Percentiles rank a stretch among this genome's conserved stretches.
Conservation (phyloP, 1,140 invertebrate species). For the Macrobrachium nipponense region DNA sequence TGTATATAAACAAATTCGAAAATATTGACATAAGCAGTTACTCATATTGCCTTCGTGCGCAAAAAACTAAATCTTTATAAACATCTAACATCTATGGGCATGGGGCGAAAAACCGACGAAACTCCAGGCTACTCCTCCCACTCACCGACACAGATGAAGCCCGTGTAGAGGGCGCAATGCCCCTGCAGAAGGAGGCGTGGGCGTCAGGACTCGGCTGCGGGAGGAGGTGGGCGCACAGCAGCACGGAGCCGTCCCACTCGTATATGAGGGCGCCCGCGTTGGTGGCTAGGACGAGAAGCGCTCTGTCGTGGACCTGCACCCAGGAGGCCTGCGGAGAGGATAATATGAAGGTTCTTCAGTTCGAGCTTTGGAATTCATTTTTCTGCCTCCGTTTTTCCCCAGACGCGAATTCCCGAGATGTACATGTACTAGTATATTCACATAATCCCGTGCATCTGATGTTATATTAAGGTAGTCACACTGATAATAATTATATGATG, state of each 20-base stretch:
- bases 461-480: too few relatives aligned
- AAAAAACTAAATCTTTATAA: too few relatives aligned
- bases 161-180: slow-evolving; percentile 33
- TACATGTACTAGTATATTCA: too few relatives aligned
- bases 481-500: too few relatives aligned
- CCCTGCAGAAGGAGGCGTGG: slow-evolving; percentile 26
- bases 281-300: slow-evolving; percentile 40
- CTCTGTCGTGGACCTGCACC: slow-evolving; percentile 14
- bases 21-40: too few relatives aligned
- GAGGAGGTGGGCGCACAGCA: slow-evolving; percentile 44
- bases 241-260: slow-evolving; percentile 50
- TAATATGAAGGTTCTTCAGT: not conserved
- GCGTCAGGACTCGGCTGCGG: slow-evolving; percentile 17
- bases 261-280: slow-evolving; percentile 27
- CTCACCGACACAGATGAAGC: slow-evolving; percentile 42
- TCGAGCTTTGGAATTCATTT: too few relatives aligned
- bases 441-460: too few relatives aligned
- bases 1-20: too few relatives aligned
- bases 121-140: not conserved
- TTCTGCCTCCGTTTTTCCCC: too few relatives aligned
- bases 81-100: not conserved
- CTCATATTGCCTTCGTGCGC: too few relatives aligned
- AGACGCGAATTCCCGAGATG: too few relatives aligned
- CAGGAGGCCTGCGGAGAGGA: slow-evolving; percentile 21
- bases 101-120: not conserved